Conservation (phyloP, 2,888 invertebrate genomes). For the Trissoscelio sp. region DNA sequence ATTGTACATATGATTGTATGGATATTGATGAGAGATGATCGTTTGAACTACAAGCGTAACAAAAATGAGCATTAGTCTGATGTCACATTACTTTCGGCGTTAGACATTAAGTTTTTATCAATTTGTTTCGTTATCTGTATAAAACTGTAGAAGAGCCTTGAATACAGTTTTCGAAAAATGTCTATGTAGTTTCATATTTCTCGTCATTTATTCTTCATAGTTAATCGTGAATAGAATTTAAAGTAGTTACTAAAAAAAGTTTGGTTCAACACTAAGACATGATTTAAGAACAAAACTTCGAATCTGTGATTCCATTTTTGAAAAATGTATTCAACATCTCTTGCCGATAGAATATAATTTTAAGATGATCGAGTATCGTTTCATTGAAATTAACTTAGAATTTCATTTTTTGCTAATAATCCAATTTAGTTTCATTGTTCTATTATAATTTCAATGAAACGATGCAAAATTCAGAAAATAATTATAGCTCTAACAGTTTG, state of each 20-base stretch:
- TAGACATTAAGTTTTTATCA: conserved; percentile 3
- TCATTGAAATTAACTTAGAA: neutral
- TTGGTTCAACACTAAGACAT: neutral
- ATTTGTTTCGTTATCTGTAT: neutral
- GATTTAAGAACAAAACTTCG: conserved; percentile 6
- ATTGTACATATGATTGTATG: conserved; percentile 32
- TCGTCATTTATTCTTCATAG: neutral
- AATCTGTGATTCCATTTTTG: conserved; percentile 30
- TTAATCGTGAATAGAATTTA: neutral
- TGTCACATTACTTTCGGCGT: neutral
- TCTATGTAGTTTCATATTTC: neutral
- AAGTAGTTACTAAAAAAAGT: neutral
- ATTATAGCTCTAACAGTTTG: conserved; percentile 18
- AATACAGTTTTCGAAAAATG: conserved; percentile 31
- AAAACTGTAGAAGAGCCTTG: conserved; percentile 23
- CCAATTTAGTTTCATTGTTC: too few relatives aligned
- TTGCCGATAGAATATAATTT: neutral
- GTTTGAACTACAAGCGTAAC: conserved; percentile 18
- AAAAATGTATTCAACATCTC: conserved; percentile 26
- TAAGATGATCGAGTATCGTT: neutral
- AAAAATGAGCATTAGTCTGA: conserved; percentile 33
- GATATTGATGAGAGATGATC: neutral
- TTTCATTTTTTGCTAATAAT: too few relatives aligned
- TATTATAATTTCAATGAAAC: conserved; percentile 5
- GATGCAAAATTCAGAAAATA: conserved; percentile 13